These are phyloP conservation scores for Clarias platycephalus DNA, from an alignment of 2,797 vertebrate genomes.

Conservation along the genomic window DNA sequence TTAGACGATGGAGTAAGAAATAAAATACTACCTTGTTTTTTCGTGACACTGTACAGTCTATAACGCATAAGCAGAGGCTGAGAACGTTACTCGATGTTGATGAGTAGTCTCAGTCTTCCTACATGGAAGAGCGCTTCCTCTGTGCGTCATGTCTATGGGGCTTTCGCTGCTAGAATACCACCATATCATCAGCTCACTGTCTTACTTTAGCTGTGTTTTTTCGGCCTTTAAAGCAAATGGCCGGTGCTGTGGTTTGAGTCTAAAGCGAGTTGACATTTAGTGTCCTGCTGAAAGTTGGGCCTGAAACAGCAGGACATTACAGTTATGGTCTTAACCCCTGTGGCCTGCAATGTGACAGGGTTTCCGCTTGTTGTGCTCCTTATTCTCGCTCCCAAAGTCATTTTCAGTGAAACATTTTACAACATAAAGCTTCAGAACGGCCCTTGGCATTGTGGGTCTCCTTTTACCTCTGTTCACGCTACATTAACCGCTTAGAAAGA, in stretches of 20 bases:
- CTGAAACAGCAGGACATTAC: conserved; percentile 66
- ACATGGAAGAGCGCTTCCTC: conserved; percentile 63
- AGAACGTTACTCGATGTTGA: not conserved
- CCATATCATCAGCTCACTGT: conserved; percentile 37
- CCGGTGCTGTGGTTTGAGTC: conserved; percentile 54
- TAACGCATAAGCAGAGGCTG: not conserved
- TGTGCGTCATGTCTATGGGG: conserved; percentile 57
- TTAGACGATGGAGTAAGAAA: not conserved
- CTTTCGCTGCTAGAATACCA: conserved; percentile 58
- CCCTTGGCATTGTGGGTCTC: not conserved
- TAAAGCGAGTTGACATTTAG: conserved; percentile 71
- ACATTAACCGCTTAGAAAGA: conserved; percentile 10
- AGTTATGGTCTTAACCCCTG: conserved; percentile 62
- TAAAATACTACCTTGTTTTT: not conserved
- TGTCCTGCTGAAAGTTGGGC: conserved; percentile 60
- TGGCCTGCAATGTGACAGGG: conserved; percentile 50
- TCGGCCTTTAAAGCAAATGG: conserved; percentile 54
- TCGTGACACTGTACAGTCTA: not conserved
- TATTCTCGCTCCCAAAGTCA: not conserved
- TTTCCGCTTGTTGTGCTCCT: conserved; percentile 31
- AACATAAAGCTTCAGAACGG: not conserved
- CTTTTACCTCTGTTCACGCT: conserved; percentile 13
- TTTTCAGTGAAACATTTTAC: not conserved
- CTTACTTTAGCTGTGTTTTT: conserved; percentile 31
- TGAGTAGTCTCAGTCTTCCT: conserved; percentile 26